Conservation (phyloP, 1,140 invertebrate genomes). For the Ostrea edulis region DNA sequence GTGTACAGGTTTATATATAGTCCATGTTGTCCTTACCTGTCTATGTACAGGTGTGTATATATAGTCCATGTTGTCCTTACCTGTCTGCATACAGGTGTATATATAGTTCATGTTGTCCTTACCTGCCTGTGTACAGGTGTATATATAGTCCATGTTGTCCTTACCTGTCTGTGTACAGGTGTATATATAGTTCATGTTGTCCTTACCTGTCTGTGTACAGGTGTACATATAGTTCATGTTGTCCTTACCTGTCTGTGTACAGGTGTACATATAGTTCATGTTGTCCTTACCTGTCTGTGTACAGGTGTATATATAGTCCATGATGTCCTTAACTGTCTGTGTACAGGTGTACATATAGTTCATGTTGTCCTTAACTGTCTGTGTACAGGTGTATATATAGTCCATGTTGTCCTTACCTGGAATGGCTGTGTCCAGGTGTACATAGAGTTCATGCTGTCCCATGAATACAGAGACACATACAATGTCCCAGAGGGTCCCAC, state of each 20-base stretch:
- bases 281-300: background rate
- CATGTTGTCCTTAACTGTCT: background rate
- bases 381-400: background rate
- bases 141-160: too few species aligned
- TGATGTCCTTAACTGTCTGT: too few species aligned
- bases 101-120: background rate
- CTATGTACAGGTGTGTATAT: slow-evolving; percentile 61
- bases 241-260: background rate
- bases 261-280: background rate
- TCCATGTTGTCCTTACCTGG: background rate
- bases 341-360: slow-evolving; percentile 50
- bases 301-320: too few species aligned
- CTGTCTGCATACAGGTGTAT: background rate
- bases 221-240: background rate
- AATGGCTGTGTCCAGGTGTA: slow-evolving; percentile 58
- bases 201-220: background rate
- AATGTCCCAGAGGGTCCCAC: slow-evolving; percentile 51
- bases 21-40: too few species aligned
- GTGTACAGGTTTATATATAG: too few species aligned
- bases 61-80: background rate
- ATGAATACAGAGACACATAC: slow-evolving; percentile 65
- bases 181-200: background rate
- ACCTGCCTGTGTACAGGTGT: background rate
- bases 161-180: slow-evolving; percentile 51
- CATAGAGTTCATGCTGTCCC: slow-evolving; percentile 65